phyloP scores from a whole-genome alignment of 2,797 vertebrate genomes.

The Fundulus diaphanus region DNA sequence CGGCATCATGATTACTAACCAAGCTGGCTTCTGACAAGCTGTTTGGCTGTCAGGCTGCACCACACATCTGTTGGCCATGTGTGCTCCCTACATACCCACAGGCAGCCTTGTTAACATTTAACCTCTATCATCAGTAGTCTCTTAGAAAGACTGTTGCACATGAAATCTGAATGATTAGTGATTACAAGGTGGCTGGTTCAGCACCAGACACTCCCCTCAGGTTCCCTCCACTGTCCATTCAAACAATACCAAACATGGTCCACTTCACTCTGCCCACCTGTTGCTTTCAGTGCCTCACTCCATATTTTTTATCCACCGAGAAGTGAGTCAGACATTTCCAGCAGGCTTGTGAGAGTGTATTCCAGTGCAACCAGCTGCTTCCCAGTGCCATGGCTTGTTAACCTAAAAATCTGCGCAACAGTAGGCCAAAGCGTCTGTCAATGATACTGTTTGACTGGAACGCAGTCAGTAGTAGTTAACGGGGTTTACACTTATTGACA shows the following conservation, averaged over 20 bases:
- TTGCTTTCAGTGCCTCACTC: slow-evolving; percentile 30
- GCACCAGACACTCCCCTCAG: not conserved
- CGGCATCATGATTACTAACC: slow-evolving; percentile 15
- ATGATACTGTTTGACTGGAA: not conserved
- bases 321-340: slow-evolving; percentile 53
- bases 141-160: not conserved
- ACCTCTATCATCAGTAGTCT: not conserved
- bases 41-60: slow-evolving; percentile 20
- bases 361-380: slow-evolving; percentile 52
- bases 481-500: not conserved
- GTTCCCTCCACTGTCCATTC: not conserved
- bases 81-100: slow-evolving; percentile 12
- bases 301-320: slow-evolving; percentile 33
- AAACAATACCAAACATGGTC: slow-evolving; percentile 16
- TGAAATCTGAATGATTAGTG: slow-evolving; percentile 14
- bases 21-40: slow-evolving; percentile 1
- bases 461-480: not conserved
- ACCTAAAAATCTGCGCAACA: slow-evolving; percentile 49
- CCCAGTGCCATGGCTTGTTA: slow-evolving; percentile 53
- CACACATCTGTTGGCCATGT: slow-evolving; percentile 67
- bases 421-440: slow-evolving; percentile 49
- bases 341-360: slow-evolving; percentile 52
- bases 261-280: slow-evolving; percentile 52
- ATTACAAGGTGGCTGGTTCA: not conserved
- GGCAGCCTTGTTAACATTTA: slow-evolving; percentile 1